Conservation (phyloP, 2,888 invertebrate genomes). For the Temnothorax rugatulus region DNA sequence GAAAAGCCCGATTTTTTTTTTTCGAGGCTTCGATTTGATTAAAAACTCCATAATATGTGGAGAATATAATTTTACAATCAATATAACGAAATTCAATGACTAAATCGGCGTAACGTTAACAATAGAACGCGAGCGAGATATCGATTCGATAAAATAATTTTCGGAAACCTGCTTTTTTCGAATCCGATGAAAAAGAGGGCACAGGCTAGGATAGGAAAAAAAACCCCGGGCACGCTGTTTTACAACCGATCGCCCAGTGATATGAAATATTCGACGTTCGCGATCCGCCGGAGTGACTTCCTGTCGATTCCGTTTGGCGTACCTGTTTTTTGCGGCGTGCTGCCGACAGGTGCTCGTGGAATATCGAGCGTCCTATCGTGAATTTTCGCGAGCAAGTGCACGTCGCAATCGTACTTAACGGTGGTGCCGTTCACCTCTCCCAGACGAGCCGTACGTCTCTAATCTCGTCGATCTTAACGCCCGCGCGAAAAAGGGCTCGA, state of each 20-base stretch:
- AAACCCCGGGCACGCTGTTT: neutral
- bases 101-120: neutral
- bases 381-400: slow-evolving; percentile 44
- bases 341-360: slow-evolving; percentile 49
- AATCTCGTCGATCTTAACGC: slow-evolving; percentile 56
- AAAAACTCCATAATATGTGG: neutral
- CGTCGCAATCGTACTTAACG: slow-evolving; percentile 12
- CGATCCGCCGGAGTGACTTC: slow-evolving; percentile 30
- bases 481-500: slow-evolving; percentile 39
- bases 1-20: neutral
- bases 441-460: slow-evolving; percentile 21
- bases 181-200: neutral
- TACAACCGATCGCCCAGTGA: slow-evolving; percentile 13
- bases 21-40: neutral
- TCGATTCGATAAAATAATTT: neutral
- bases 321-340: slow-evolving; percentile 44
- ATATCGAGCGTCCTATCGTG: slow-evolving; percentile 32
- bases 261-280: slow-evolving; percentile 32
- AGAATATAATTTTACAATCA: slow-evolving; percentile 8
- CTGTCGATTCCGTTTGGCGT: slow-evolving; percentile 39
- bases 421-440: slow-evolving; percentile 39
- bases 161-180: neutral
- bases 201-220: too few species aligned
- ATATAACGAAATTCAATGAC: neutral
- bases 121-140: neutral